Evolutionary conservation across 2,113 vertebrate genomes (phyloP).

Genomic region (Dendrocopos noguchii): DNA sequence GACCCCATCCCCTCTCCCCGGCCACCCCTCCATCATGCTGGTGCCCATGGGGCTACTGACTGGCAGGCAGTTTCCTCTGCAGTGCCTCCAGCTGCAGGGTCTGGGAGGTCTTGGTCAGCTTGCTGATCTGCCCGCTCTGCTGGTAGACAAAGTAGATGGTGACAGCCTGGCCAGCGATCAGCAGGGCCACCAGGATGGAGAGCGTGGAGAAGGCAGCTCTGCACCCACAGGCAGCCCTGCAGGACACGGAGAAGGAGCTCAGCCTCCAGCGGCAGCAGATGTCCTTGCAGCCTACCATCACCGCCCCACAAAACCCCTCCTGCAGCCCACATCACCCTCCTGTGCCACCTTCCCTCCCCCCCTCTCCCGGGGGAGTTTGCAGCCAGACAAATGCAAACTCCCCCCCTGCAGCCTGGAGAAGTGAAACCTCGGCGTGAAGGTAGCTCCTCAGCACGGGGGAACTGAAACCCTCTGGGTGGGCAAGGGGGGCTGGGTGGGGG

Average conservation of each 20-base stretch:
- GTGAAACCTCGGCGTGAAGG: neutral
- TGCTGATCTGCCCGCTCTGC: constrained; percentile 83
- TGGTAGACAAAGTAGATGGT: constrained; percentile 85
- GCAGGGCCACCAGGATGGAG: constrained; percentile 85
- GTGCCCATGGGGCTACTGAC: constrained; percentile 60
- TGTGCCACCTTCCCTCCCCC: accelerated
- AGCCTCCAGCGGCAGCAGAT: neutral
- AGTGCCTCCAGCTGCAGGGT: constrained; percentile 79
- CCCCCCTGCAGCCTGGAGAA: neutral
- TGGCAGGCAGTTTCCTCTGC: constrained; percentile 66
- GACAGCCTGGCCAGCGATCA: constrained; percentile 89
- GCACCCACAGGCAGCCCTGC: constrained; percentile 64
- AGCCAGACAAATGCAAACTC: neutral
- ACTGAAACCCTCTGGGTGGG: neutral
- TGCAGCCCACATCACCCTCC: neutral
- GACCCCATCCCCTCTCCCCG: accelerated
- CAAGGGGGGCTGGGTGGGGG: accelerated
- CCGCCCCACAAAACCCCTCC: neutral
- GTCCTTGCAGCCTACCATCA: neutral
- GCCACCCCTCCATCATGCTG: too few relatives aligned
- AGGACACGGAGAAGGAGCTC: neutral
- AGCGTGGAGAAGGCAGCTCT: constrained; percentile 77
- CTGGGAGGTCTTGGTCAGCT: constrained; percentile 78
- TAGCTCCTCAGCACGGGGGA: neutral
- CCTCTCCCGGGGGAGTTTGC: neutral